These are phyloP conservation scores for Plagodis pulveraria DNA, from an alignment of 2,888 invertebrate species.

Conservation along the genomic window DNA sequence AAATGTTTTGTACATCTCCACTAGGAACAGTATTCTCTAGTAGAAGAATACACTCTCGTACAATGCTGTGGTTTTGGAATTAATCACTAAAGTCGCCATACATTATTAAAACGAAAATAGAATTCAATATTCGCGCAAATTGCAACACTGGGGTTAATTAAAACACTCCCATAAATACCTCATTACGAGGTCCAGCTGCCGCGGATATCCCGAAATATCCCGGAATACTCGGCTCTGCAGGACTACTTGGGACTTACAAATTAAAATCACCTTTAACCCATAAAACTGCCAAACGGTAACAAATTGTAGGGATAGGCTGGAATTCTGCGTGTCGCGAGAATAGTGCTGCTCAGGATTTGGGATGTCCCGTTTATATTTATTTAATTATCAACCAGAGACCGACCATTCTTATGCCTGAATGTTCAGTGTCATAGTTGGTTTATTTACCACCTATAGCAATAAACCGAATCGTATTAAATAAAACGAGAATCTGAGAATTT, in stretches of 20 bases:
- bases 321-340: background rate
- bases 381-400: too few species aligned
- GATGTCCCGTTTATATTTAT: background rate
- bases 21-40: too few species aligned
- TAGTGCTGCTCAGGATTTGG: constrained; percentile 5
- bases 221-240: constrained; percentile 5
- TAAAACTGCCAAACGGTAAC: constrained; percentile 60
- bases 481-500: too few species aligned
- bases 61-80: too few species aligned
- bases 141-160: constrained; percentile 31
- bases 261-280: constrained; percentile 56
- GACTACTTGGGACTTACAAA: constrained; percentile 44
- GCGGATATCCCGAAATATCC: constrained; percentile 67
- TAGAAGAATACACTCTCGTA: too few species aligned
- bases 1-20: too few species aligned
- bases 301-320: constrained; percentile 50
- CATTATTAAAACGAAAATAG: constrained; percentile 20
- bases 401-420: too few species aligned
- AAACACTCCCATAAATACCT: constrained; percentile 39
- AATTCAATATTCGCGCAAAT: constrained; percentile 31
- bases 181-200: constrained; percentile 55
- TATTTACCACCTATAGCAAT: too few species aligned
- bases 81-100: too few species aligned
- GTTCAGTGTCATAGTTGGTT: too few species aligned
- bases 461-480: too few species aligned